Percentiles rank a stretch among this genome's conserved stretches.
Conservation (phyloP, 2,888 invertebrate genomes). For the Choristoneura rosaceana region DNA sequence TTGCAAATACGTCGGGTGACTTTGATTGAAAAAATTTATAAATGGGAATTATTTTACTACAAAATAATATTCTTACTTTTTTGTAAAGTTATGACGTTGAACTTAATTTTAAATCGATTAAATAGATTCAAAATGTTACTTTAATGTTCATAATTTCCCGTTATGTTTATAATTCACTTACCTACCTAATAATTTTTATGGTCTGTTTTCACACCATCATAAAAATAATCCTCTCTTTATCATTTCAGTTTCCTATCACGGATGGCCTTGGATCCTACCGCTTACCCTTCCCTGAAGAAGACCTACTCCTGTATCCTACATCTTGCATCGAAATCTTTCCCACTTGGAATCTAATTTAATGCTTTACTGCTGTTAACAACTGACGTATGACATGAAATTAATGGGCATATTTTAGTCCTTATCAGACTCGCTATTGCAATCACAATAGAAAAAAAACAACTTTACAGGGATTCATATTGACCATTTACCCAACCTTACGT, state of each 20-base stretch:
- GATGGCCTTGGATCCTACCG: background rate
- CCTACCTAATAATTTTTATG: no score
- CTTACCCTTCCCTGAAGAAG: slow-evolving; percentile 7
- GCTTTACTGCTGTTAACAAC: background rate
- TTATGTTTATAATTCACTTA: no score
- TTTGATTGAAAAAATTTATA: background rate
- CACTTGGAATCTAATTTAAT: background rate
- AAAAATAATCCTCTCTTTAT: background rate
- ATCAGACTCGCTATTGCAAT: background rate
- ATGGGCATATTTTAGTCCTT: background rate
- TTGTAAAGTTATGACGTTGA: no score
- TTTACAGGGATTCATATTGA: background rate
- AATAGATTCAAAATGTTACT: no score
- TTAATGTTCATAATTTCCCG: no score
- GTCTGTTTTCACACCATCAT: background rate
- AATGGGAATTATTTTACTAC: background rate
- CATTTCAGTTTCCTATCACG: slow-evolving; percentile 8
- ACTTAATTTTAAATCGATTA: no score
- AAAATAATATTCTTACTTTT: no score
- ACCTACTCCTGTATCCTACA: background rate
- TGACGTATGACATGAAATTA: slow-evolving; percentile 4
- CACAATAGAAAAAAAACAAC: background rate
- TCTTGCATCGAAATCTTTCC: background rate
- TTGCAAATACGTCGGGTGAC: background rate
- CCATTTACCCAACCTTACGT: background rate